Percentiles rank a stretch among this genome's conserved stretches.
These are phyloP conservation scores for Taphrorychus bicolor DNA, from an alignment of 2,888 invertebrate genomes.

Conservation along the genomic window DNA sequence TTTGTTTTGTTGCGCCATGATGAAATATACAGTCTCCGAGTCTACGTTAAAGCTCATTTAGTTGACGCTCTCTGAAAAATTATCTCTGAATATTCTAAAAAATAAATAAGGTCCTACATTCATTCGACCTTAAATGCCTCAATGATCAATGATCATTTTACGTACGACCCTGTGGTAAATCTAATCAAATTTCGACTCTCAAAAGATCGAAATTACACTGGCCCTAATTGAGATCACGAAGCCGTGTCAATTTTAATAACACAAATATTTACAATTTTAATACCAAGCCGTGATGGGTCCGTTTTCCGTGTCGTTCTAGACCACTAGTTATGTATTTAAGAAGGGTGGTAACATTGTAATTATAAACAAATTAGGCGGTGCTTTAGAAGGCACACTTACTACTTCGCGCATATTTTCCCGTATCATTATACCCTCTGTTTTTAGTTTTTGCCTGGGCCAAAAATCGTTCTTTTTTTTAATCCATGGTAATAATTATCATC, in stretches of 20 bases:
- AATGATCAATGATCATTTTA: no score
- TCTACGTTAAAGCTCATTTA: neutral
- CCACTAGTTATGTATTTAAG: constrained; percentile 38
- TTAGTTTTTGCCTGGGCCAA: constrained; percentile 1
- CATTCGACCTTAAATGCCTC: no score
- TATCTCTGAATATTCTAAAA: no score
- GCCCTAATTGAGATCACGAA: constrained; percentile 55
- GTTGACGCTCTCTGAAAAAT: no score
- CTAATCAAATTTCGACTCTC: constrained; percentile 42
- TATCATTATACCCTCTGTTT: constrained; percentile 9
- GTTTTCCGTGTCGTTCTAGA: constrained; percentile 29
- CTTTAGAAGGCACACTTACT: constrained; percentile 32
- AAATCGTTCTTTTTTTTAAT: constrained; percentile 1
- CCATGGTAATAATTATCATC: neutral
- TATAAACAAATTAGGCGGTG: constrained; percentile 39
- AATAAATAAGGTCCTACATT: no score
- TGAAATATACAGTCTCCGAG: neutral
- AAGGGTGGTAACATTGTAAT: constrained; percentile 37
- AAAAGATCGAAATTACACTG: constrained; percentile 56
- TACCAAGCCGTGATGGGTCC: constrained; percentile 10
- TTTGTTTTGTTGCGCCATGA: neutral
- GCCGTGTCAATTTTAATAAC: constrained; percentile 58
- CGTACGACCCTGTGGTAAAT: constrained; percentile 4
- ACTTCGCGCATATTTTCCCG: constrained; percentile 28
- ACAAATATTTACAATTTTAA: constrained; percentile 52